Evolutionary conservation across 1,140 invertebrate species (phyloP).

Genomic region (Drosophila mauritiana): DNA sequence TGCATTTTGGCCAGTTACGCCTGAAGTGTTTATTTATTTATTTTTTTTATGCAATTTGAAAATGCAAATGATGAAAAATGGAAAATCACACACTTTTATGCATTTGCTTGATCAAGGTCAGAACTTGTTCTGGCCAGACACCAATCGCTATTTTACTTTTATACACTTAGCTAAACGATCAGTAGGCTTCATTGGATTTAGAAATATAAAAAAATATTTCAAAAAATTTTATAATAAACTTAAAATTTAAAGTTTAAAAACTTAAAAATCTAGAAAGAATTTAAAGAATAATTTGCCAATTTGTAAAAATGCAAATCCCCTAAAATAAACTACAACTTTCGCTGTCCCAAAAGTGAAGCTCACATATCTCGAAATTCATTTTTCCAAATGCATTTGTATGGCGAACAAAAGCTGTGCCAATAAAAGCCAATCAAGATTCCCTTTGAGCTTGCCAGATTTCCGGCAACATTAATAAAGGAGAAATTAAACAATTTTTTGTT

Average conservation of each 20-base stretch:
- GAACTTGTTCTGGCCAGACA: conserved; percentile 18
- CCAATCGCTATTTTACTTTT: not conserved
- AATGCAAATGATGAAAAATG: conserved; percentile 39
- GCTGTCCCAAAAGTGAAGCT: not conserved
- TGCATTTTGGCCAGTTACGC: conserved; percentile 25
- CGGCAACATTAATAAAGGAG: conserved; percentile 49
- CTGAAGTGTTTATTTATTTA: not conserved
- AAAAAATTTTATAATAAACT: too few relatives aligned
- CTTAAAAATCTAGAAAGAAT: not conserved
- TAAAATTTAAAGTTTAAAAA: not conserved
- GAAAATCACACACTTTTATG: conserved; percentile 29
- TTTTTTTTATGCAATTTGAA: conserved; percentile 2
- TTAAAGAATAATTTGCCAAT: too few relatives aligned
- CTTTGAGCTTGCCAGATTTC: conserved; percentile 36
- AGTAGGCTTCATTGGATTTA: not conserved
- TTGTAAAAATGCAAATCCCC: not conserved
- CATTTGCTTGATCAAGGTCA: conserved; percentile 30
- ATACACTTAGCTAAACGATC: not conserved
- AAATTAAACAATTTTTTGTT: conserved; percentile 26
- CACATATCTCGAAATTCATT: not conserved
- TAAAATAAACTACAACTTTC: not conserved
- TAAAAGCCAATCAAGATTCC: conserved; percentile 46
- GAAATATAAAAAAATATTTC: not conserved
- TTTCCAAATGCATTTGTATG: conserved; percentile 6
- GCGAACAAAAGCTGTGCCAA: conserved; percentile 38